Conservation (phyloP, 2,888 invertebrate genomes). For the Argyresthia albistria region DNA sequence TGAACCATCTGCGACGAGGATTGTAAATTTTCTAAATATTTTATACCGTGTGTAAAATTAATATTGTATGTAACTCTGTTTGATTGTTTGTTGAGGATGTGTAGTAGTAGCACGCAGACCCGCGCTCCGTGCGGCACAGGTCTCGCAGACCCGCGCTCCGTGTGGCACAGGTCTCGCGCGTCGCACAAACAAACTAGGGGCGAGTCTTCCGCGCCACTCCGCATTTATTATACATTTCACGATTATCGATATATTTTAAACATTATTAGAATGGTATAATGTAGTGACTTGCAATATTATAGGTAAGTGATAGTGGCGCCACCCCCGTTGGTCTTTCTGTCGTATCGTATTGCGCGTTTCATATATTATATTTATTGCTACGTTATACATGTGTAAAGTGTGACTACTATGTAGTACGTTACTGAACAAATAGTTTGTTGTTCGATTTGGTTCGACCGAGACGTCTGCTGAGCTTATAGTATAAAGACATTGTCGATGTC, state of each 20-base stretch:
- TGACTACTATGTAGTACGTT: constrained; percentile 50
- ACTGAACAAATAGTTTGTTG: constrained; percentile 15
- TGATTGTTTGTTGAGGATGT: constrained; percentile 14
- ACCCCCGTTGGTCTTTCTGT: constrained; percentile 26
- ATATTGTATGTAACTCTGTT: constrained; percentile 34
- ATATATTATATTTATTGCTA: constrained; percentile 36
- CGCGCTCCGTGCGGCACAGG: not conserved
- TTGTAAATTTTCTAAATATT: constrained; percentile 71
- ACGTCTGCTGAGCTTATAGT: constrained; percentile 12
- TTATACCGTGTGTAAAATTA: constrained; percentile 65
- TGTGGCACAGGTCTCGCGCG: not conserved
- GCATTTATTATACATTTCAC: constrained; percentile 42
- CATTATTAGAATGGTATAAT: constrained; percentile 50
- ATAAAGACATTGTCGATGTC: constrained; percentile 27
- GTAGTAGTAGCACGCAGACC: constrained; percentile 24
- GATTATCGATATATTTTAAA: constrained; percentile 40
- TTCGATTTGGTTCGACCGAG: constrained; percentile 3
- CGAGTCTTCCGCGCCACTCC: constrained; percentile 29
- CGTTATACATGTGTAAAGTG: constrained; percentile 27
- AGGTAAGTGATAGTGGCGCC: constrained; percentile 52
- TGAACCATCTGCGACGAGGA: constrained; percentile 1
- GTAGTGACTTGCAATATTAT: constrained; percentile 62
- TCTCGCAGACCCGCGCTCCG: not conserved
- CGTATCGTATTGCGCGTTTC: constrained; percentile 32
- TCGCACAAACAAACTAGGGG: not conserved